Percentiles rank a stretch among this genome's conserved stretches.
These are phyloP conservation scores for Agrochola lota DNA, from an alignment of 2,888 invertebrate genomes.

Conservation along the genomic window DNA sequence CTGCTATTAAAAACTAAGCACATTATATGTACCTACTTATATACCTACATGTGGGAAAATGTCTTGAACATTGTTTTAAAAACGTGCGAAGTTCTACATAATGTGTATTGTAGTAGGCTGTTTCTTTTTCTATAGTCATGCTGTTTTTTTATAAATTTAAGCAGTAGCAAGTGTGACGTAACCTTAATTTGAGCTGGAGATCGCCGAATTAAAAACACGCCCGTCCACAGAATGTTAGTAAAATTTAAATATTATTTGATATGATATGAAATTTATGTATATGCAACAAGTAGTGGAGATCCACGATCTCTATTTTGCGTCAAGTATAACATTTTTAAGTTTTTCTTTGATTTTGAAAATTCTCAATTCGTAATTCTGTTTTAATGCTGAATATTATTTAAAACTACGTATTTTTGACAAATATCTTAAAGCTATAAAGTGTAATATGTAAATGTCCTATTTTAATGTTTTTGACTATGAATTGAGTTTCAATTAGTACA, in stretches of 20 bases:
- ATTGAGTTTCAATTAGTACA: too few species aligned
- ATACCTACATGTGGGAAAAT: slow-evolving; percentile 18
- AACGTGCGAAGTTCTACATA: slow-evolving; percentile 24
- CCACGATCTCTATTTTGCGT: background rate
- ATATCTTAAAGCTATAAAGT: background rate
- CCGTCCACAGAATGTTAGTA: too few species aligned
- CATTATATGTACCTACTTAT: background rate
- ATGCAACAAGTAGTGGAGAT: background rate
- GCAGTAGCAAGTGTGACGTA: background rate
- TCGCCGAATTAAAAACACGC: background rate
- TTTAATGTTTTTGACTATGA: background rate
- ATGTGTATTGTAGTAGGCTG: background rate
- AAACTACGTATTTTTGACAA: background rate
- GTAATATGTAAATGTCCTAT: background rate
- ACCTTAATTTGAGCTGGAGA: background rate
- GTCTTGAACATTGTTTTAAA: slow-evolving; percentile 22
- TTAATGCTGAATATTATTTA: background rate
- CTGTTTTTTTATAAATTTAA: background rate
- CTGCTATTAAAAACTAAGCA: slow-evolving; percentile 16
- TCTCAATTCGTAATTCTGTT: background rate
- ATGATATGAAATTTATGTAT: too few species aligned
- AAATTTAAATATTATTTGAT: too few species aligned
- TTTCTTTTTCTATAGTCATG: background rate
- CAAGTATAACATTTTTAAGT: background rate
- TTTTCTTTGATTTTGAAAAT: background rate